Percentiles rank a stretch among this genome's conserved stretches.
Evolutionary conservation across 2,113 vertebrate species (phyloP).

Genomic region (Propithecus coquereli): DNA sequence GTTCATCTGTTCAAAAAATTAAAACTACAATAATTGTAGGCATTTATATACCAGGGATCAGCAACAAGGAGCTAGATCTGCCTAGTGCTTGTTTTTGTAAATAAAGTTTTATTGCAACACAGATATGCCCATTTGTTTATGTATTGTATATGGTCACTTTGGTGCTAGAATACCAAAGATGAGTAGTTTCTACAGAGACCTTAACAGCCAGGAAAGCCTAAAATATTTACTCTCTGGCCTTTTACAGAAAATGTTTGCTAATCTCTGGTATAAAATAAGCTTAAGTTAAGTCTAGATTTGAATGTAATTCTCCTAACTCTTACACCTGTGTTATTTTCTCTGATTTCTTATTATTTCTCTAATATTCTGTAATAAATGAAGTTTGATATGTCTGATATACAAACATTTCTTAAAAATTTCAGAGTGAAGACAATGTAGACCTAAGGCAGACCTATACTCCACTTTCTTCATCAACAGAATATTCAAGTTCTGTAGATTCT

Average conservation of each 20-base stretch:
- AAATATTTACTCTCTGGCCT: background rate
- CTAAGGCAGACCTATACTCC: slow-evolving; percentile 79
- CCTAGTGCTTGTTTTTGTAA: background rate
- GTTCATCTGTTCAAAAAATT: slow-evolving; percentile 27
- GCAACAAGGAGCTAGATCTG: slow-evolving; percentile 2
- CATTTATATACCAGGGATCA: background rate
- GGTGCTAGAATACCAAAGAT: background rate
- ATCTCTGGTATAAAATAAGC: background rate
- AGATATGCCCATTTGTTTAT: background rate
- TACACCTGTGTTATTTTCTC: slow-evolving; percentile 9
- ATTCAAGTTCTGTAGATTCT: slow-evolving; percentile 77
- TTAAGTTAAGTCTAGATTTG: slow-evolving; percentile 32
- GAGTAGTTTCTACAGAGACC: background rate
- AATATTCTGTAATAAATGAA: background rate
- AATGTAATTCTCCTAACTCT: background rate
- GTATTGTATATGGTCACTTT: background rate
- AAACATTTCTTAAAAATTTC: slow-evolving; percentile 69
- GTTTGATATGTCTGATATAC: background rate
- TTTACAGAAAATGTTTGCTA: slow-evolving; percentile 38
- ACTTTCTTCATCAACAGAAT: slow-evolving; percentile 79
- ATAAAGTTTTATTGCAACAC: slow-evolving; percentile 34
- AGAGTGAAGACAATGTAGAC: slow-evolving; percentile 85
- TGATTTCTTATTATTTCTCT: slow-evolving; percentile 35
- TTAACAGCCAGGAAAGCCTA: background rate
- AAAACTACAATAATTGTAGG: background rate